Evolutionary conservation across 2,797 vertebrate genomes (phyloP), one percentile per base, ranked within the genome.

Genomic region (Neopelma chrysocephalum): DNA sequence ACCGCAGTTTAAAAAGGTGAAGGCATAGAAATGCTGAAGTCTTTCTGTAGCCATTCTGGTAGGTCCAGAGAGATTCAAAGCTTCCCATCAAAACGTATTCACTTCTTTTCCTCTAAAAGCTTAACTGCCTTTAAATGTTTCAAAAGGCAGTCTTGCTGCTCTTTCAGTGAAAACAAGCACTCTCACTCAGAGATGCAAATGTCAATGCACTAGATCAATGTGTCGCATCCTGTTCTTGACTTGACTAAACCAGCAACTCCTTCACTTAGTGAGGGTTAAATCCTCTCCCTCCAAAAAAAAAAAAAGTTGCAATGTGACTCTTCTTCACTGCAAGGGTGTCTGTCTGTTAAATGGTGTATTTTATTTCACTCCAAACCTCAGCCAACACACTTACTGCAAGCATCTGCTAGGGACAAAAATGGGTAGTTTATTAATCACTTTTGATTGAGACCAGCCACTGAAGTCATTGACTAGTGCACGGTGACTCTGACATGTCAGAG

Each of bases 91-190:
- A 92, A 93, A 81, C 42, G 25, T 7, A 80, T 77, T 79, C 43
- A n/a, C 60, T 90, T 90, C 15, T 92, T 87, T 85, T 88, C 57
- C 68, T 95, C 86, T 60, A 64, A 84, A 95, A 92, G 64, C 88
- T 82, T 92, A 69, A 70, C 76, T 94, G 36, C 75, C 40, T 87
- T 82, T 96, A 96, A 90, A 96, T 95, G 83, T 93, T 94, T 96
- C 83, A 93, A 87, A 96, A 94, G 81, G 60, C 73, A 94, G 47
- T 40, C 73, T 86, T 78, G 27, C 79, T 88, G 73, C 50, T 92
- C 53, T 90, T 76, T 73, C 75, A 90, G 69, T 77, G 90, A 90
- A 87, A 95, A 80, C 68, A 90, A 84, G 89, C 81, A 62, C 86
- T 77, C 90, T 94, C 78, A 87, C 86, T 95, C 25, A 1, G 54